phyloP scores from a whole-genome alignment of 2,888 invertebrate species.

The Octodonta nipae region DNA sequence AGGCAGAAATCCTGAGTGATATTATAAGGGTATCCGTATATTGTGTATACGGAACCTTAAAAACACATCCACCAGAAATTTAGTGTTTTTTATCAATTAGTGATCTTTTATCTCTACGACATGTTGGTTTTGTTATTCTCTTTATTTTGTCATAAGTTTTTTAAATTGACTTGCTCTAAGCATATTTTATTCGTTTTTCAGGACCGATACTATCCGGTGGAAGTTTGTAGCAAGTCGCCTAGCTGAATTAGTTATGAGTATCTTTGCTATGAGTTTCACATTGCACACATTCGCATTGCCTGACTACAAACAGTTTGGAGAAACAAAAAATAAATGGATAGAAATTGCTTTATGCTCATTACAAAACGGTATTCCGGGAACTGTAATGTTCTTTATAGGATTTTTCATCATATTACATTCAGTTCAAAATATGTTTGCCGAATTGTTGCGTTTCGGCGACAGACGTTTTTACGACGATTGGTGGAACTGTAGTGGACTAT shows the following conservation, averaged over 20 bases:
- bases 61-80: too few relatives aligned
- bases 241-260: conserved; percentile 61
- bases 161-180: too few relatives aligned
- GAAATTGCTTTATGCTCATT: conserved; percentile 45
- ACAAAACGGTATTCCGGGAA: conserved; percentile 60
- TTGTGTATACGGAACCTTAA: too few relatives aligned
- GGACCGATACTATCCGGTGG: conserved; percentile 63
- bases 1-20: too few relatives aligned
- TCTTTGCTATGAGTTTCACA: conserved; percentile 70
- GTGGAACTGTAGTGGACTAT: conserved; percentile 84
- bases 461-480: conserved; percentile 79
- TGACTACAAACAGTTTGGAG: conserved; percentile 51
- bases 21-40: too few relatives aligned
- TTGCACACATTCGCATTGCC: conserved; percentile 65
- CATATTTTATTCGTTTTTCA: conserved; percentile 30
- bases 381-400: conserved; percentile 37
- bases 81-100: too few relatives aligned
- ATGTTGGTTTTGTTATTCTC: too few relatives aligned
- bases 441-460: conserved; percentile 77
- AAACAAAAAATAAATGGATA: conserved; percentile 33
- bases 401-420: conserved; percentile 83
- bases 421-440: conserved; percentile 85
- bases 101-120: too few relatives aligned
- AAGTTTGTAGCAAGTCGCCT: conserved; percentile 54
- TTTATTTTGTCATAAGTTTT: too few relatives aligned